Base-by-base conservation (phyloP, 2,888 invertebrate genomes). In the Perithous albicinctus region DNA sequence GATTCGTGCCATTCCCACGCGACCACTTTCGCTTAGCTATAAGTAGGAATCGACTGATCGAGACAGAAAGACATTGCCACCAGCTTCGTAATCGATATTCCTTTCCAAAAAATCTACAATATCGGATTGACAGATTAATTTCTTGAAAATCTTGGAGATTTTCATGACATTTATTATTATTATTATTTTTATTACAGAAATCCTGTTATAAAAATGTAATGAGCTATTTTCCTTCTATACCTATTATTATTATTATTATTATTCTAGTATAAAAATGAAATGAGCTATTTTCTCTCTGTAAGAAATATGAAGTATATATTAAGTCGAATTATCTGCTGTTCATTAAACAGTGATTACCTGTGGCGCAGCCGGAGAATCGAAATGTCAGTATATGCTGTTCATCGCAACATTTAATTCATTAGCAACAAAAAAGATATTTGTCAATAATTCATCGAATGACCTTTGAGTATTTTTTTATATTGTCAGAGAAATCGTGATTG, bases 1-100 rank as follows among this genome's bases (percentile, higher is more conserved):
- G 72, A 85, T 86, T 85, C 85, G 84, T 81, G 82, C 61, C 84
- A 86, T 87, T 87, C 87, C 84, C 86, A 87, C 87, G 84, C 81
- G 83, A 78, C 82, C 84, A 86, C 86, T 86, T 86, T 87, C 86
- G 78, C 78, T 70, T 48, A 12, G 59, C 32, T 46, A n/a, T n/a
- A n/a, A n/a, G n/a, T 29, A 48, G 48, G 18, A n/a, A 74, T 61
- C 69, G 51, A 74, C 32, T 15, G 15, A 32, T 15, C 32, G 32
- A 59, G 12, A 15, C 29, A n/a, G 7, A 5, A 15, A 1, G 32
- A 15, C 8, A 35, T 35, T 56, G n/a, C 29, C 54, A 56, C 54
- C 29, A 35, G 35, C 32, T 18, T 7, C 8, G 15, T 18, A 35
- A 20, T 35, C 35, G 59, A 10, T 10, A 8, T 35, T 59, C 18